Percentiles rank a stretch among this genome's conserved stretches.
Evolutionary conservation across 2,888 invertebrate genomes (phyloP).

Genomic region (Aricia artaxerxes): DNA sequence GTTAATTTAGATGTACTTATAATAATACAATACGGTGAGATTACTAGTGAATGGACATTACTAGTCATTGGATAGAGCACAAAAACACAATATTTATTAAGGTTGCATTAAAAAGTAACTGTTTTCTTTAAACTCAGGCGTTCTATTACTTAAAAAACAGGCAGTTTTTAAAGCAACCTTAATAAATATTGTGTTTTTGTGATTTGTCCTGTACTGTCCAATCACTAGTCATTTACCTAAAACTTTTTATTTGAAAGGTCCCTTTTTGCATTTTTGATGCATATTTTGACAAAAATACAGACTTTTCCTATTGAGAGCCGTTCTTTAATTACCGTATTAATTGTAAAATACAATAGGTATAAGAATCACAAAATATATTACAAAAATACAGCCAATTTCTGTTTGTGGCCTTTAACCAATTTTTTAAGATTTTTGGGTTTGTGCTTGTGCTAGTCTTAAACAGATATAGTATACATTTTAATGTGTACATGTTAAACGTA

Average conservation of each 20-base stretch:
- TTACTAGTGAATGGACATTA: too few relatives aligned
- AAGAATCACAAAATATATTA: not conserved
- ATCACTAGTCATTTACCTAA: too few relatives aligned
- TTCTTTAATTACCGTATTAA: not conserved
- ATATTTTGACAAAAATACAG: not conserved
- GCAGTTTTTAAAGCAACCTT: too few relatives aligned
- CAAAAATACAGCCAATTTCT: not conserved
- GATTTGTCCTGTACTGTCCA: too few relatives aligned
- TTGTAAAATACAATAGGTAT: not conserved
- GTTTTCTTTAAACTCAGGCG: too few relatives aligned
- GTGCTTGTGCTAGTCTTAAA: not conserved
- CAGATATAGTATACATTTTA: not conserved
- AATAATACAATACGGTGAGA: too few relatives aligned
- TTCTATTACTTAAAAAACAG: too few relatives aligned
- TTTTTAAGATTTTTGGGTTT: not conserved
- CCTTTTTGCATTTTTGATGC: constrained; percentile 11
- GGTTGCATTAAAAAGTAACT: too few relatives aligned
- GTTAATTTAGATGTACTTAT: too few relatives aligned
- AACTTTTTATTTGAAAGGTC: not conserved
- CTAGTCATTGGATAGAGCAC: too few relatives aligned
- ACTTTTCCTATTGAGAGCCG: not conserved
- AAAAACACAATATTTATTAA: too few relatives aligned
- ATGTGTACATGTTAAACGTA: not conserved
- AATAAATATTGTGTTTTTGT: too few relatives aligned
- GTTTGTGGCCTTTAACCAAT: not conserved